These are phyloP conservation scores for Pempheris klunzingeri DNA, from an alignment of 2,797 vertebrate genomes.

Conservation along the genomic window DNA sequence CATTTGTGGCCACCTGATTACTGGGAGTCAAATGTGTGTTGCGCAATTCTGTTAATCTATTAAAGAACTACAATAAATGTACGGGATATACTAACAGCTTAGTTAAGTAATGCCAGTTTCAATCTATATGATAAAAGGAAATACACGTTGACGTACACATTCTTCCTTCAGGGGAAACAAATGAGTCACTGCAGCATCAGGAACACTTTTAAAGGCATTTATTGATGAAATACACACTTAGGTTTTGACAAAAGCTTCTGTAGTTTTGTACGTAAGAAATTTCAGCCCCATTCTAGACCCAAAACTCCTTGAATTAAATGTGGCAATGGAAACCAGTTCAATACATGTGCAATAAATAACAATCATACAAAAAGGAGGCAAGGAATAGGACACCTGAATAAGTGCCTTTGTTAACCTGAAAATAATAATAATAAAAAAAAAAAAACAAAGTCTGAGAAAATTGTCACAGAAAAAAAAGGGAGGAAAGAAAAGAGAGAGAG, in stretches of 20 bases:
- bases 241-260: constrained; percentile 86
- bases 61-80: not conserved
- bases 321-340: constrained; percentile 82
- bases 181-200: not conserved
- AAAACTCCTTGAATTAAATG: constrained; percentile 76
- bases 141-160: not conserved
- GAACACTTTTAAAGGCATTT: constrained; percentile 87
- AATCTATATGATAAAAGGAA: not conserved
- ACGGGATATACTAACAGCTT: not conserved
- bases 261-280: constrained; percentile 85
- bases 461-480: constrained; percentile 22
- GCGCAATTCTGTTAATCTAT: too few species aligned
- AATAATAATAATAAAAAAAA: constrained; percentile 36
- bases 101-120: not conserved
- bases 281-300: constrained; percentile 74
- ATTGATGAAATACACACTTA: constrained; percentile 91
- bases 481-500: constrained; percentile 44
- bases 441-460: constrained; percentile 15
- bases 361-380: constrained; percentile 79
- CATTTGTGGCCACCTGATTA: too few species aligned
- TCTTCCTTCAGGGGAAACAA: not conserved
- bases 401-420: constrained; percentile 73
- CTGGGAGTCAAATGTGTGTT: too few species aligned
- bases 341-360: constrained; percentile 89
- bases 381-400: constrained; percentile 76